Evolutionary conservation across 2,797 vertebrate genomes (phyloP), one percentile per base, ranked within the genome.

Genomic region (Mus caroli): DNA sequence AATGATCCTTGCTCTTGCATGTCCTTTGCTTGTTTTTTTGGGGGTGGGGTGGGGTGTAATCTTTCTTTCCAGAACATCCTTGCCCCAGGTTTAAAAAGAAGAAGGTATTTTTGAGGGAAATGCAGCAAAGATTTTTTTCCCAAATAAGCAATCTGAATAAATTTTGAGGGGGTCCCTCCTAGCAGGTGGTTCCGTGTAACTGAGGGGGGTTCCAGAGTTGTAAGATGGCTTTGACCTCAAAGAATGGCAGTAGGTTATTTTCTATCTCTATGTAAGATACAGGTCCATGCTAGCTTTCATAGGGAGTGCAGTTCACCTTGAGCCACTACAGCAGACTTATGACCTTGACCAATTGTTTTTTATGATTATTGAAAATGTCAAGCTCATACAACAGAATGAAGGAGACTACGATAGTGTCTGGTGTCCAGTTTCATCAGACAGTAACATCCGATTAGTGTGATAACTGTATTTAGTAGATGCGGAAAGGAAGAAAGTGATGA

Each of bases 371-470:
- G 37, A 40, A 92, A 73, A 4, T 85, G 91, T 83, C 46, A 90
- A 83, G n/a, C 22, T 9, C 43, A 20, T 52, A 28, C 75, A 17
- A 67, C 13, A 89, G 13, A 46, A 9, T 3, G 4, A 64, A 85
- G 60, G 13, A 71, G 60, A 11, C 37, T 3, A 12, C 3, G 60
- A 40, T 0, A 4, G 0, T 20, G 19, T 46, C 4, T 8, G 3
- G 58, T 54, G n/a, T 28, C 46, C 40, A 31, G 54, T 8, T 54
- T 64, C 19, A 40, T 1, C 2, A 12, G 34, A 19, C 28, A 54
- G 12, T 0, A 13, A 40, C 0, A 12, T 22, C 43, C 62, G 12
- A n/a, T 83, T n/a, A 9, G 46, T 71, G 37, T 40, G 31, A 28
- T 46, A 46, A 62, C 62, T 40, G 0, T 17, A 3, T 31, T 75